Evolutionary conservation across 2,113 vertebrate genomes (phyloP).

Genomic region (Emydura subglobosa): DNA sequence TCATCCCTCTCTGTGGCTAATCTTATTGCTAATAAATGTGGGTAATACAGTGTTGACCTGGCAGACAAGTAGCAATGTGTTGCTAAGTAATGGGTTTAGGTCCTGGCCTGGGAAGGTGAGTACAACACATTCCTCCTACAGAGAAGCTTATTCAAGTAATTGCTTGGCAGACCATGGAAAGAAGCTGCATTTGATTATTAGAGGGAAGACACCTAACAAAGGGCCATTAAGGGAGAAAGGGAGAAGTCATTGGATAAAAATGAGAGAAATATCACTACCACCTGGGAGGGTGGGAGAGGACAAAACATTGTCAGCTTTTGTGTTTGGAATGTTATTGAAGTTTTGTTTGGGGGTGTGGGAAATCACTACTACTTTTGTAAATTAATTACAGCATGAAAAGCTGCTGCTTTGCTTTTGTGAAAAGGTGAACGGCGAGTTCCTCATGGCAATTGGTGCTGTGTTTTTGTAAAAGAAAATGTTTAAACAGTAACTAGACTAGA

Average conservation of each 20-base stretch:
- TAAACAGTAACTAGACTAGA: not conserved
- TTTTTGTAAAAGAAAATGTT: not conserved
- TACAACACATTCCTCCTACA: not conserved
- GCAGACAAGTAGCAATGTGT: not conserved
- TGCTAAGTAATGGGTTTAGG: not conserved
- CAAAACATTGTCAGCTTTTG: not conserved
- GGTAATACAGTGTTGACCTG: not conserved
- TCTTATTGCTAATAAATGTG: not conserved
- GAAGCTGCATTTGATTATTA: not conserved
- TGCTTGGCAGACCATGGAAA: not conserved
- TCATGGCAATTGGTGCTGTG: conserved; percentile 7
- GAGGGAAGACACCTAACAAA: conserved; percentile 13
- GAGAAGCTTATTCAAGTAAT: not conserved
- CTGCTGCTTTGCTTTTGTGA: not conserved
- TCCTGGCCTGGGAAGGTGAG: not conserved
- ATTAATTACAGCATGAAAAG: not conserved
- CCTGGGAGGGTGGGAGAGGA: not conserved
- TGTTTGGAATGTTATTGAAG: not conserved
- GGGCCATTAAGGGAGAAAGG: not conserved
- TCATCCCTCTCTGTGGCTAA: not conserved
- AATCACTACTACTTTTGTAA: not conserved
- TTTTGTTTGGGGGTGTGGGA: not conserved
- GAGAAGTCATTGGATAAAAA: not conserved
- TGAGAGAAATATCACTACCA: not conserved
- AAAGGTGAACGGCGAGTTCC: conserved; percentile 6